A percentile compares a stretch with the other conserved stretches of the same genome.
Conservation (phyloP, 2,113 vertebrate species). For the Datnioides undecimradiatus region DNA sequence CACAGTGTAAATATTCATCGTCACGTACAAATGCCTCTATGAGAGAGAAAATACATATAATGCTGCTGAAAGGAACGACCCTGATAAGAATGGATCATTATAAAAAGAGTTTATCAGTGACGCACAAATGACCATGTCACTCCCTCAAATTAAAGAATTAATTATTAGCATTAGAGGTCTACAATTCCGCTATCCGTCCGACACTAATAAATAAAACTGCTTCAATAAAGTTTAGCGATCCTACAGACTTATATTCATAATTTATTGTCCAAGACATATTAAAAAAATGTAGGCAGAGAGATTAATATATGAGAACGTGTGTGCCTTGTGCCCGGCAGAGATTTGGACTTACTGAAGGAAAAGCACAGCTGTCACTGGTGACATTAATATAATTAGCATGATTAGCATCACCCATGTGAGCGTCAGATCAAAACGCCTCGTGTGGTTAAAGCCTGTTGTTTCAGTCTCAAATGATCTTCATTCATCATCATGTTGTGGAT, state of each 20-base stretch:
- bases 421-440: not conserved
- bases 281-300: not conserved
- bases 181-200: conserved; percentile 41
- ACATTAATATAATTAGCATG: not conserved
- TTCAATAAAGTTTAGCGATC: not conserved
- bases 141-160: not conserved
- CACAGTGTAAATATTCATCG: conserved; percentile 66
- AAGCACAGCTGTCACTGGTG: not conserved
- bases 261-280: not conserved
- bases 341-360: conserved; percentile 10
- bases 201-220: conserved; percentile 14
- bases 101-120: not conserved
- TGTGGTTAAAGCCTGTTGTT: conserved; percentile 6
- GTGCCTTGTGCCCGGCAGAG: not conserved
- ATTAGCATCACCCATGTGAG: conserved; percentile 1
- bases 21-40: conserved; percentile 1
- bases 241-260: not conserved
- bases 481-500: not conserved
- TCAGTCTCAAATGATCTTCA: not conserved
- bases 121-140: not conserved
- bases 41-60: conserved; percentile 16
- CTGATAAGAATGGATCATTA: not conserved
- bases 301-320: conserved; percentile 31
- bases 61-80: conserved; percentile 36
- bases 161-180: not conserved